These are phyloP conservation scores for Aspiorhynchus laticeps DNA, from an alignment of 2,113 vertebrate genomes.

Conservation along the genomic window DNA sequence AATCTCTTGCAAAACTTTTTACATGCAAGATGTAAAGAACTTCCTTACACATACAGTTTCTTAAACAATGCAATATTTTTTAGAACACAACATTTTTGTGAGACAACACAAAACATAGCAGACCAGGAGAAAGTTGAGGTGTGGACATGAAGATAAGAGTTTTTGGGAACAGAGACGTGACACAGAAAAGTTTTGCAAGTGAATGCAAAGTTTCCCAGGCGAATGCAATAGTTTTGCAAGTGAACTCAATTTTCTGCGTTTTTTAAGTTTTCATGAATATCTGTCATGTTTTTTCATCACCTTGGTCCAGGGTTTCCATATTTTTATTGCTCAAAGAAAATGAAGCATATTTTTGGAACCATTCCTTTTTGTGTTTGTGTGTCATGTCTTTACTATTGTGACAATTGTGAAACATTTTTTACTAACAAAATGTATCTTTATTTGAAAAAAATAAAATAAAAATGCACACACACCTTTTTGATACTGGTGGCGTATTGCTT, in stretches of 20 bases:
- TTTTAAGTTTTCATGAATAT: background rate
- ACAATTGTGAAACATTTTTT: background rate
- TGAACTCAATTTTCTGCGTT: background rate
- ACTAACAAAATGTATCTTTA: background rate
- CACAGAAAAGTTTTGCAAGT: background rate
- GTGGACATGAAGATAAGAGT: background rate
- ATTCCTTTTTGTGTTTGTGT: background rate
- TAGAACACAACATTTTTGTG: too few relatives aligned
- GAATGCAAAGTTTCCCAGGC: background rate
- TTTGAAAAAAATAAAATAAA: background rate
- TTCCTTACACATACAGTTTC: too few relatives aligned
- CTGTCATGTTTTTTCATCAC: background rate
- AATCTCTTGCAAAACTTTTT: too few relatives aligned
- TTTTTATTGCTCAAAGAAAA: background rate
- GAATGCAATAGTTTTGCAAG: background rate
- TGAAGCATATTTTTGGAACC: background rate
- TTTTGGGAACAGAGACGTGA: background rate
- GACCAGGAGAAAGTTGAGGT: background rate
- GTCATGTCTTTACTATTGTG: background rate
- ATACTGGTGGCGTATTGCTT: conserved; percentile 95
- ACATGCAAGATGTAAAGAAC: too few relatives aligned
- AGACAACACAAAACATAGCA: background rate
- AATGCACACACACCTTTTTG: conserved; percentile 81
- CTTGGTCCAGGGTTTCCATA: background rate
- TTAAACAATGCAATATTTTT: too few relatives aligned